Percentiles rank a stretch among this genome's conserved stretches.
Conservation (phyloP, 1,140 invertebrate genomes). For the Anthonomus grandis region DNA sequence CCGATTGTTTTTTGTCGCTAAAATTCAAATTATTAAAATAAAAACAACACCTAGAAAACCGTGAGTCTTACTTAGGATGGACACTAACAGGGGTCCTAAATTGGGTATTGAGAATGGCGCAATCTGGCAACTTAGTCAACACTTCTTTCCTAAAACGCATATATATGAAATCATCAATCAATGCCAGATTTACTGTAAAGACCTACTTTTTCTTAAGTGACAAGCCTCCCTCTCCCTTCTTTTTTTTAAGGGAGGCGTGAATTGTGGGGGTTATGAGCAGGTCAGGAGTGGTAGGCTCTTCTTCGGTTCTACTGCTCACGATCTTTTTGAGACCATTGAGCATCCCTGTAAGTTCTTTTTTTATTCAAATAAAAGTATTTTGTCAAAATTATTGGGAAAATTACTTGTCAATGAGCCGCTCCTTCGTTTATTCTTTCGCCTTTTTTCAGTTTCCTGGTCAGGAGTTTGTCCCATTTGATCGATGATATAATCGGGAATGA, state of each 20-base stretch:
- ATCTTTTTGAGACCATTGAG: conserved; percentile 74
- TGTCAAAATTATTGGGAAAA: conserved; percentile 17
- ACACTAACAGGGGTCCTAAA: conserved; percentile 39
- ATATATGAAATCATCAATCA: background rate
- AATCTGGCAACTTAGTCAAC: conserved; percentile 38
- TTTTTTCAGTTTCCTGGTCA: conserved; percentile 39
- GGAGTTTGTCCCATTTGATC: conserved; percentile 45
- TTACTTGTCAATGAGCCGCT: conserved; percentile 80
- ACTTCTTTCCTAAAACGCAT: conserved; percentile 37
- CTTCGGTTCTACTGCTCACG: conserved; percentile 56
- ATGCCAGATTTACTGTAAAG: background rate
- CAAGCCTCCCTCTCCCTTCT: conserved; percentile 52
- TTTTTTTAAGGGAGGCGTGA: conserved; percentile 58
- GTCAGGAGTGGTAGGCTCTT: conserved; percentile 46
- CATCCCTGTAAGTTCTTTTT: conserved; percentile 57
- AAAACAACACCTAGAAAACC: too few species aligned
- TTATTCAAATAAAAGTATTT: conserved; percentile 2
- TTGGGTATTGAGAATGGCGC: conserved; percentile 38
- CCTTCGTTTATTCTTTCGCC: conserved; percentile 69
- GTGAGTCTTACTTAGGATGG: conserved; percentile 44
- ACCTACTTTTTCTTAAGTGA: conserved; percentile 57
- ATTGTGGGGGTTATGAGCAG: conserved; percentile 50
- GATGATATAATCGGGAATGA: conserved; percentile 59
- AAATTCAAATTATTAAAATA: background rate
- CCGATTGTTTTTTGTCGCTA: background rate